Percentiles rank a stretch among this genome's conserved stretches.
Evolutionary conservation across 2,888 invertebrate genomes (phyloP).

Genomic region (Poecilobothrus nobilitatus): DNA sequence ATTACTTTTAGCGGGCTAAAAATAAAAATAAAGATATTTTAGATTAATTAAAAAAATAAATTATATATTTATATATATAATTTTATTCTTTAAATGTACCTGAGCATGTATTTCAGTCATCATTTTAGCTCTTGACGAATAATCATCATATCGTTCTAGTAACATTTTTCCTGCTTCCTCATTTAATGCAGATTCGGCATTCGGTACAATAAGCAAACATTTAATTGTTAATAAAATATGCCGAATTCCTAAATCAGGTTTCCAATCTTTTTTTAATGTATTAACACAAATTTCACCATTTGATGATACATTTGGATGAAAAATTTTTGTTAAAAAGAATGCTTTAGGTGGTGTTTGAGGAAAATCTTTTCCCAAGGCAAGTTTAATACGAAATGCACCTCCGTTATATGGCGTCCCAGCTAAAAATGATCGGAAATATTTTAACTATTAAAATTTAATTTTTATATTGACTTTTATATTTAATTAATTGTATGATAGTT

Average conservation of each 20-base stretch:
- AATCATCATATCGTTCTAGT: constrained; percentile 86
- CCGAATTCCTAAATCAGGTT: constrained; percentile 87
- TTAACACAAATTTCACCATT: constrained; percentile 96
- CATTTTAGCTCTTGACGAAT: constrained; percentile 79
- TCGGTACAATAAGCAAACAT: constrained; percentile 93
- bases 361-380: constrained; percentile 86
- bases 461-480: no score
- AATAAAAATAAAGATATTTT: no score
- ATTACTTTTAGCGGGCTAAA: constrained; percentile 46
- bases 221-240: constrained; percentile 88
- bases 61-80: no score
- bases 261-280: constrained; percentile 94
- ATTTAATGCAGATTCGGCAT: constrained; percentile 93
- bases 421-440: constrained; percentile 36
- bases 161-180: constrained; percentile 93
- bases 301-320: constrained; percentile 91
- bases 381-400: constrained; percentile 81
- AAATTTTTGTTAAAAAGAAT: constrained; percentile 88
- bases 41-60: constrained; percentile 8
- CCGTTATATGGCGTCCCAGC: constrained; percentile 88
- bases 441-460: constrained; percentile 9
- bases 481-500: no score
- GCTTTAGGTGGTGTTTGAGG: constrained; percentile 88
- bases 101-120: constrained; percentile 87
- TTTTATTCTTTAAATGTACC: constrained; percentile 44